These are phyloP conservation scores for Megaceryle torquata DNA, from an alignment of 2,113 vertebrate genomes.

Conservation along the genomic window DNA sequence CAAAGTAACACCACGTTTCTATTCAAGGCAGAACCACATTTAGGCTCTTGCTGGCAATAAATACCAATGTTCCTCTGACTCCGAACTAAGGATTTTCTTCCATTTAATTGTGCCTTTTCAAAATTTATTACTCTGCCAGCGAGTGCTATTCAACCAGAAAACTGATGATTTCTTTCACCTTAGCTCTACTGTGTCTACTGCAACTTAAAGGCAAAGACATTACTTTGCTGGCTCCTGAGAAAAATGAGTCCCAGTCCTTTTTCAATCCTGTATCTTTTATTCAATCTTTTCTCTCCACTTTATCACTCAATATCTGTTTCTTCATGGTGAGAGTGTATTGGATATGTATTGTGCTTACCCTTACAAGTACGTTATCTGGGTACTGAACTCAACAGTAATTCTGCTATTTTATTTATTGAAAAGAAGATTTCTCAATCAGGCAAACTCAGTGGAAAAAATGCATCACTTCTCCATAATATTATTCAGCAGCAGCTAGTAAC, in stretches of 20 bases:
- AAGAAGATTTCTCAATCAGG: not conserved
- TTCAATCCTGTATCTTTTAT: not conserved
- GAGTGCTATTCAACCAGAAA: constrained; percentile 7
- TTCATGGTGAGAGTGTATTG: not conserved
- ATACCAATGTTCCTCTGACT: not conserved
- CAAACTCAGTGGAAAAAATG: not conserved
- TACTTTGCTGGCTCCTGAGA: not conserved
- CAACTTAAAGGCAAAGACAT: not conserved
- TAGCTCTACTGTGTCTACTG: not conserved
- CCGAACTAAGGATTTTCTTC: not conserved
- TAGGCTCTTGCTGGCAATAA: not conserved
- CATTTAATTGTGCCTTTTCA: not conserved
- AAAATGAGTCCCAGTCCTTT: not conserved
- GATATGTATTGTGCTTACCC: not conserved
- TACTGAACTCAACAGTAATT: not conserved
- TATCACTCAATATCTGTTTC: not conserved
- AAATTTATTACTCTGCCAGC: not conserved
- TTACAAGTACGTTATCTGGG: not conserved
- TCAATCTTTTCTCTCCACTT: not conserved
- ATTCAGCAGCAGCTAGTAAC: not conserved
- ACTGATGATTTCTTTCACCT: not conserved
- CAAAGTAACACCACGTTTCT: not conserved
- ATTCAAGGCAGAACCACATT: not conserved
- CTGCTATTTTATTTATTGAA: not conserved
- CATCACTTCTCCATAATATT: not conserved